Percentiles rank a stretch among this genome's conserved stretches.
phyloP scores from a whole-genome alignment of 2,888 invertebrate species.

The Sabatieria punctata region DNA sequence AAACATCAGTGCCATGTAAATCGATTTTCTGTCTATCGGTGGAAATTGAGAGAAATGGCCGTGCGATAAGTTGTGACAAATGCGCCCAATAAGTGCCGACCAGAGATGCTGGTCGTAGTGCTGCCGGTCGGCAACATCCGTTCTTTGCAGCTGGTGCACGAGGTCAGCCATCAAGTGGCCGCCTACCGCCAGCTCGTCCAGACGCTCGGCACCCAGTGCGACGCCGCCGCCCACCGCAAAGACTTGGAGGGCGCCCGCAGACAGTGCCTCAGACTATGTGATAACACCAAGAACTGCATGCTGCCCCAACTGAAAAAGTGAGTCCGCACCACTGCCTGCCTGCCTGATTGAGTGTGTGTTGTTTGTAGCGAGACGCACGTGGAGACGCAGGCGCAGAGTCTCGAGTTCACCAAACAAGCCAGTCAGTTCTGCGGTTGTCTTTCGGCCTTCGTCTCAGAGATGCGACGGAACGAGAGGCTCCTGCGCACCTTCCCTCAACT shows the following conservation, averaged over 20 bases:
- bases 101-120: too few species aligned
- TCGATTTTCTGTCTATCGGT: too few species aligned
- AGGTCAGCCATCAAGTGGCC: slow-evolving; percentile 29
- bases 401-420: slow-evolving; percentile 27
- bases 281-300: slow-evolving; percentile 25
- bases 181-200: slow-evolving; percentile 26
- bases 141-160: slow-evolving; percentile 29
- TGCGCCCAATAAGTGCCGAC: too few species aligned
- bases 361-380: slow-evolving; percentile 6
- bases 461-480: slow-evolving; percentile 24
- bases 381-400: background rate
- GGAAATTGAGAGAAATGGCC: too few species aligned
- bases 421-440: slow-evolving; percentile 29
- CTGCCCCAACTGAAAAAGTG: slow-evolving; percentile 22
- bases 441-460: slow-evolving; percentile 24
- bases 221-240: slow-evolving; percentile 10
- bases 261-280: slow-evolving; percentile 24
- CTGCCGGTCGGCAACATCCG: too few species aligned
- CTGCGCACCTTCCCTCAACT: slow-evolving; percentile 15
- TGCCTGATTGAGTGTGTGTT: too few species aligned
- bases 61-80: too few species aligned
- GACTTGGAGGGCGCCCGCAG: slow-evolving; percentile 17
- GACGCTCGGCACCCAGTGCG: slow-evolving; percentile 22
- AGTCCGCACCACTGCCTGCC: background rate
- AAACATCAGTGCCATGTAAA: too few species aligned